phyloP scores from a whole-genome alignment of 2,113 vertebrate species.

The Sprattus sprattus region DNA sequence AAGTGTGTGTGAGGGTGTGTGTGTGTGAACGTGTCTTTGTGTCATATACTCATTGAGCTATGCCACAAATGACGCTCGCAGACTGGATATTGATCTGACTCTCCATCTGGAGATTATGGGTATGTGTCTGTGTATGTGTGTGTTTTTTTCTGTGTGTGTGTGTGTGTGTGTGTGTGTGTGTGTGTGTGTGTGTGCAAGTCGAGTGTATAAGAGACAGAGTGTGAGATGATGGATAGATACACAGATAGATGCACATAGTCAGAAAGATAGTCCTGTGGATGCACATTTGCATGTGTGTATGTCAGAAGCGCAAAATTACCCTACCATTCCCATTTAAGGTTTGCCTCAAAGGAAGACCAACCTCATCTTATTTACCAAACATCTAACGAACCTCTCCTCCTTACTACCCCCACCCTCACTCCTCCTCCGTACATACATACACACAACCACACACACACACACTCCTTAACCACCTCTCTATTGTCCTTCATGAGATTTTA shows the following conservation, averaged over 20 bases:
- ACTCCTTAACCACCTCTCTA: neutral
- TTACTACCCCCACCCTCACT: neutral
- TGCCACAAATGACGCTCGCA: constrained; percentile 39
- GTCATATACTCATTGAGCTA: constrained; percentile 42
- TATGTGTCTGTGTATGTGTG: neutral
- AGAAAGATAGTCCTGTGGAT: neutral
- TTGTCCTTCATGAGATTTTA: neutral
- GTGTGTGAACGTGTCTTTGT: constrained; percentile 20
- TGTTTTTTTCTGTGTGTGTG: constrained; percentile 14
- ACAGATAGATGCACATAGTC: neutral
- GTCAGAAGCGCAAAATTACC: no score
- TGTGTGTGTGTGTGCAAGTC: neutral
- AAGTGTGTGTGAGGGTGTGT: neutral
- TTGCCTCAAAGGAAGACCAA: no score
- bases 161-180: neutral
- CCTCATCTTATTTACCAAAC: no score
- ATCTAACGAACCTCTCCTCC: neutral
- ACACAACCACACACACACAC: neutral
- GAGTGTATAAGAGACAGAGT: neutral
- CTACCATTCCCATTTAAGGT: no score
- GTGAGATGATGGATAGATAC: neutral
- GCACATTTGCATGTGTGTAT: neutral
- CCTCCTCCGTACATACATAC: neutral
- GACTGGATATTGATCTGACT: constrained; percentile 52
- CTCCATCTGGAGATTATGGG: constrained; percentile 46